These are phyloP conservation scores for Alligator sinensis DNA, from an alignment of 2,113 vertebrate species.

Conservation along the genomic window DNA sequence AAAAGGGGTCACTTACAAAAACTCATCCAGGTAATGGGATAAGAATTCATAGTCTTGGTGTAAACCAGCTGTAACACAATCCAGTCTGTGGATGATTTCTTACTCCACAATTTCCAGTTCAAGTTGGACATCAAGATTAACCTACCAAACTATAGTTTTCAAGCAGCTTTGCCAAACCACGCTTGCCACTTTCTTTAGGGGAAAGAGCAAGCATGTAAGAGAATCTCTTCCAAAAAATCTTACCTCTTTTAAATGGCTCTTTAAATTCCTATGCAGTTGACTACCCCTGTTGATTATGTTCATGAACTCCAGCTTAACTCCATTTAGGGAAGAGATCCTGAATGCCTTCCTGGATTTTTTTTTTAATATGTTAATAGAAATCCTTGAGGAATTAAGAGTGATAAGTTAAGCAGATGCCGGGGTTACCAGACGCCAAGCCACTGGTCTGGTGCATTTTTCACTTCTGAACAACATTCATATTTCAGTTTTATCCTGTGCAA, in stretches of 20 bases:
- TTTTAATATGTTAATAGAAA: neutral
- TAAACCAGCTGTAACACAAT: no score
- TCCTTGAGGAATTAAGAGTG: neutral
- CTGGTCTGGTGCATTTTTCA: neutral
- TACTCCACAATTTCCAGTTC: no score
- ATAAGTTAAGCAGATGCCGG: no score
- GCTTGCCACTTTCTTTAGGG: neutral
- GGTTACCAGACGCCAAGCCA: neutral
- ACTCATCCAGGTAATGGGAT: no score
- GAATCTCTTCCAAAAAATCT: neutral
- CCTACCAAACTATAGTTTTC: neutral
- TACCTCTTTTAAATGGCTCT: neutral
- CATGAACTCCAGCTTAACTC: neutral
- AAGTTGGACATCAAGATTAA: neutral
- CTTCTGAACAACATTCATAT: neutral
- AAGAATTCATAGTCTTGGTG: no score
- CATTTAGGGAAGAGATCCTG: neutral
- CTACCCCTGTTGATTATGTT: neutral
- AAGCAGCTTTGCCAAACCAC: neutral
- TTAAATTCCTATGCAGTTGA: neutral
- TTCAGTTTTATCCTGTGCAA: neutral
- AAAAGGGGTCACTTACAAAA: no score
- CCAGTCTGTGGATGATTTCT: no score
- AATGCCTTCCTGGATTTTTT: neutral
- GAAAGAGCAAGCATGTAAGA: neutral